These are phyloP conservation scores for Papilio protenor DNA, from an alignment of 2,888 invertebrate genomes.

Conservation along the genomic window DNA sequence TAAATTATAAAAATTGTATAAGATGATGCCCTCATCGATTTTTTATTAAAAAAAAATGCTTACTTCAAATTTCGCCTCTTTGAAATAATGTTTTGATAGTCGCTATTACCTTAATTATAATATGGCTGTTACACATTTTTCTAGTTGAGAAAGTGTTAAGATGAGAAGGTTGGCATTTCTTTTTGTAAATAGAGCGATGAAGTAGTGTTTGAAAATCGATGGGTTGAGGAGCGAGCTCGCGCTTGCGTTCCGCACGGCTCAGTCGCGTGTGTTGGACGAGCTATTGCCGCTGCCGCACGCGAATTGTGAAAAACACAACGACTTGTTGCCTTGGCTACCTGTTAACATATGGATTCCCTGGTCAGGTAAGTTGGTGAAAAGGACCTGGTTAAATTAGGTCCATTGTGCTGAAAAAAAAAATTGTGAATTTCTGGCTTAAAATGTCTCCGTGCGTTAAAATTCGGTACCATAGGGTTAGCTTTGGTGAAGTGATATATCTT, in stretches of 20 bases:
- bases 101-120: background rate
- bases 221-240: slow-evolving; percentile 62
- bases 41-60: background rate
- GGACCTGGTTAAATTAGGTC: slow-evolving; percentile 65
- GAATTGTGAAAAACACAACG: slow-evolving; percentile 69
- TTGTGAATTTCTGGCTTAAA: background rate
- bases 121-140: slow-evolving; percentile 49
- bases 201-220: slow-evolving; percentile 78
- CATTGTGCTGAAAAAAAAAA: background rate
- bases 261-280: slow-evolving; percentile 52
- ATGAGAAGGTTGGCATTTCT: slow-evolving; percentile 68
- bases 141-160: slow-evolving; percentile 67
- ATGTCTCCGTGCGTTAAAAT: background rate
- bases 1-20: background rate
- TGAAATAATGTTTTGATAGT: background rate
- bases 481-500: background rate
- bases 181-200: slow-evolving; percentile 77
- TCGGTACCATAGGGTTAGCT: background rate
- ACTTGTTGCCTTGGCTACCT: slow-evolving; percentile 81
- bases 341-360: slow-evolving; percentile 76
- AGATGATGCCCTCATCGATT: background rate
- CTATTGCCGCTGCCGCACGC: slow-evolving; percentile 58
- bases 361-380: slow-evolving; percentile 67
- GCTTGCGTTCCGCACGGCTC: slow-evolving; percentile 62
- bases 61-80: background rate